Base-by-base conservation (phyloP, 2,797 vertebrate species). In the Trematomus bernacchii region DNA sequence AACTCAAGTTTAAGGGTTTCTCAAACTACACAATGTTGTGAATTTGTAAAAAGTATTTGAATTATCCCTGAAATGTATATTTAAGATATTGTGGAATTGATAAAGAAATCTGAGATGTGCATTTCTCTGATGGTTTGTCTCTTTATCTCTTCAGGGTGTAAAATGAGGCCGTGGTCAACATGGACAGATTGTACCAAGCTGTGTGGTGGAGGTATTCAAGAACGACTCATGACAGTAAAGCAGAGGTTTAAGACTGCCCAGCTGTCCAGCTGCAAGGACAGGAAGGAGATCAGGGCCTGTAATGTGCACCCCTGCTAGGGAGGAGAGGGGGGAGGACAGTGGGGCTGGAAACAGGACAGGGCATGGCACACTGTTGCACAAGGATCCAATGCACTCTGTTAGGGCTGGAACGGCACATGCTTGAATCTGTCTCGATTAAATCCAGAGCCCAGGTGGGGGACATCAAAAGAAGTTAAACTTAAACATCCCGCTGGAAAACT, bases 231-330 rank as follows among this genome's bases (percentile, higher is more conserved):
- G 97, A 96, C 96, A 0, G 97, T 98, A 27, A 99, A 98, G 96
- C 98, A 96, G 93, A 96, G 96, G 89, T 97, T 97, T 92, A 99
- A 97, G 95, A 96, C 94, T 59, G 91, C 95, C 73, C 97, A 98
- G 92, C 94, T 98, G 64, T 96, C 96, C 82, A 99, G 97, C 89
- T 99, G 98, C 93, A 99, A 98, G 92, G 97, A 99, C 95, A 97
- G 97, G 93, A 99, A 98, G 90, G 98, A 99, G 94, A 96, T 99
- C 83, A 95, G 98, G 73, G 98, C 98, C 2, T 99, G 98, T 87
- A 99, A 97, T 0, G 98, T 99, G 84, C 97, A 99, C 69, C 96
- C 97, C 57, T 99, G 98, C 95, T 99, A 99, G 93, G 91, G 83
- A 66, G 70, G 27, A 66, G 48, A 54, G 55, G 3, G 4, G 4